Conservation (phyloP, 1,140 invertebrate genomes). For the Cotesia typhae region DNA sequence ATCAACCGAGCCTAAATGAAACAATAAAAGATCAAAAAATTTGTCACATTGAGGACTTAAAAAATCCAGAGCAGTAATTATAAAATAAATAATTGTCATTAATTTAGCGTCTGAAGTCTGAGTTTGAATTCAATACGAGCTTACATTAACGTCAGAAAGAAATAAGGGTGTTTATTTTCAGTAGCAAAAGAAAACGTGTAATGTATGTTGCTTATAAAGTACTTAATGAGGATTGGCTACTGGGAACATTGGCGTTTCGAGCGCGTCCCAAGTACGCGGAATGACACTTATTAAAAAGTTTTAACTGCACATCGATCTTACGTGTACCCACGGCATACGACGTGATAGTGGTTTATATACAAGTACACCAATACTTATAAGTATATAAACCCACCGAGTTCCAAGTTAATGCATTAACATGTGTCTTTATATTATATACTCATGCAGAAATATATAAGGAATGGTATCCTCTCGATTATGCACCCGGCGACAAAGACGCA, state of each 20-base stretch:
- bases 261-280: slow-evolving; percentile 12
- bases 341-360: too few relatives aligned
- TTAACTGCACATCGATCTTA: slow-evolving; percentile 50
- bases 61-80: too few relatives aligned
- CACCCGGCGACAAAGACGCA: neutral
- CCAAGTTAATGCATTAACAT: slow-evolving; percentile 10
- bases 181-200: slow-evolving; percentile 1
- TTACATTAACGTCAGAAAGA: neutral
- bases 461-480: slow-evolving; percentile 11
- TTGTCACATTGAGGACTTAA: neutral
- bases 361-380: too few relatives aligned
- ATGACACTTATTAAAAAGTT: slow-evolving; percentile 54
- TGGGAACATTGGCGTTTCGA: neutral
- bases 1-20: neutral
- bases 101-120: too few relatives aligned
- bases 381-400: neutral
- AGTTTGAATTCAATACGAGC: neutral
- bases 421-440: too few relatives aligned
- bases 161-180: neutral
- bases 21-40: neutral
- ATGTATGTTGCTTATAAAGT: neutral
- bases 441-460: neutral
- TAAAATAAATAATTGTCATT: too few relatives aligned
- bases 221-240: slow-evolving; percentile 2
- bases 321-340: neutral